Percentiles rank a stretch among this genome's conserved stretches.
phyloP scores from a whole-genome alignment of 2,888 invertebrate species.

The Oxytorus armatus region DNA sequence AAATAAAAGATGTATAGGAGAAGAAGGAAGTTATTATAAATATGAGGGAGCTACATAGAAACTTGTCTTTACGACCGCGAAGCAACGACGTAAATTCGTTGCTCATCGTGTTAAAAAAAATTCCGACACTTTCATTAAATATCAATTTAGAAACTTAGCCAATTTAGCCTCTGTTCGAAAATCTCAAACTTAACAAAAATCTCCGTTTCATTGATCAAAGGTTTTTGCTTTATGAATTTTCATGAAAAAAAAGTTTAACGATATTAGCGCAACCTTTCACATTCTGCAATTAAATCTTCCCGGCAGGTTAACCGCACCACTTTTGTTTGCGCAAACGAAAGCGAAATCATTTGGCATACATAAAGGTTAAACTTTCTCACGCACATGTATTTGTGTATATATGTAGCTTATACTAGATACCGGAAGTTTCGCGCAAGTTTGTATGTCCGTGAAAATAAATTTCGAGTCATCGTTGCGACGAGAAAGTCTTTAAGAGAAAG shows the following conservation, averaged over 20 bases:
- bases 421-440: conserved; percentile 34
- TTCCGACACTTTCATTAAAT: background rate
- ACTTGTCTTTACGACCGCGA: background rate
- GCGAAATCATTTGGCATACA: conserved; percentile 22
- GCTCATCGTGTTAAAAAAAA: background rate
- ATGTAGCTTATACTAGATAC: background rate
- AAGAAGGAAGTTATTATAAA: background rate
- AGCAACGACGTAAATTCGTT: background rate
- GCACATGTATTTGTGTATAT: background rate
- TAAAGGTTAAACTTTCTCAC: conserved; percentile 39
- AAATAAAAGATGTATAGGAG: background rate
- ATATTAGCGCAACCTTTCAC: background rate
- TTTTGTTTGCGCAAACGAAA: conserved; percentile 18
- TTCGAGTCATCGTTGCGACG: conserved; percentile 46
- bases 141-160: conserved; percentile 13
- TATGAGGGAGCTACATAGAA: background rate
- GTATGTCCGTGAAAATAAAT: conserved; percentile 42
- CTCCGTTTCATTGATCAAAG: conserved; percentile 1
- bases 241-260: no score
- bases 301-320: background rate
- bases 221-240: no score
- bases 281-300: background rate
- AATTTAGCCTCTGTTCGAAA: background rate
- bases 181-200: background rate
- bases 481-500: conserved; percentile 76